Base-by-base conservation (phyloP, 2,797 vertebrate species). In the Acanthurus lineatus region DNA sequence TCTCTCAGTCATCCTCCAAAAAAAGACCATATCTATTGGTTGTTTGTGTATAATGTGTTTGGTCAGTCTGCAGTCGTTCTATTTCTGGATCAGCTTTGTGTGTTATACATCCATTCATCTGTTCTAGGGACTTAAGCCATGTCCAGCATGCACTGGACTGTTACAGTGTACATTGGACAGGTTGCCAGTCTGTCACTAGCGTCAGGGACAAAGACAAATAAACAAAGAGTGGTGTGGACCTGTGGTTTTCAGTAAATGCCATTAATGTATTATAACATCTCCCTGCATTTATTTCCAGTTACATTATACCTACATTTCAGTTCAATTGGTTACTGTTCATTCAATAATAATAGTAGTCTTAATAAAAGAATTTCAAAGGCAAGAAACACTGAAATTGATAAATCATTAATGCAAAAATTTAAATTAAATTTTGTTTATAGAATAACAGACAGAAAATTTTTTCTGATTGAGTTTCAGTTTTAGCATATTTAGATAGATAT, bases 1-100 rank as follows among this genome's bases (percentile, higher is more conserved):
- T 56, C 32, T 42, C 53, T 49, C 7, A 20, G 42, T 44, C 57
- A n/a, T 47, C 53, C 7, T 60, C 49, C 58, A 78, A 68, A 88
- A 88, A 68, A 91, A 83, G 48, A 76, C 40, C 12, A 4, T 42
- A 28, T 82, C 68, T 82, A 72, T 86, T 25, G 20, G 32, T 47
- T 8, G 3, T 59, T 79, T 77, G 51, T 60, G 28, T 0, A 3
- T 20, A 57, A 35, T 35, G 35, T 59, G 47, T 67, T 49, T 56
- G 10, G 38, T 52, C 54, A 53, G 25, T 67, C 47, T 57, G 35
- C 52, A 56, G 6, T 19, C 35, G 32, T 19, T 5, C 75, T 83
- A 81, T 86, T 86, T 79, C 42, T 83, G 69, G 70, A 81, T 66
- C 35, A 65, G 11, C n/a, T 35, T 35, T 35, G 25, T n/a, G 2